Evolutionary conservation across 2,797 vertebrate species (phyloP).

Genomic region (Galaxias olidus): DNA sequence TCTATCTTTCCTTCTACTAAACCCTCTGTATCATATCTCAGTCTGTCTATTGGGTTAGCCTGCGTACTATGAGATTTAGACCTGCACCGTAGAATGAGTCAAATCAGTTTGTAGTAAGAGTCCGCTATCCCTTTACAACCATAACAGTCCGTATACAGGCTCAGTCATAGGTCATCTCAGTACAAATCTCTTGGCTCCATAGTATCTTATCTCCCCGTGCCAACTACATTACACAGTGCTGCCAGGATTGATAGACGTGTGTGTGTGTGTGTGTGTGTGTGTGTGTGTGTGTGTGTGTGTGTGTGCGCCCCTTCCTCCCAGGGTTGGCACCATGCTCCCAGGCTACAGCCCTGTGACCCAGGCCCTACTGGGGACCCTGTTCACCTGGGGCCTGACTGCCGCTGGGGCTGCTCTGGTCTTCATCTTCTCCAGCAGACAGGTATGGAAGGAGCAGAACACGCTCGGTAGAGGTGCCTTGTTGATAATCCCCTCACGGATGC

Average conservation of each 20-base stretch:
- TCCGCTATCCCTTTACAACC: too few species aligned
- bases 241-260: neutral
- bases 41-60: too few species aligned
- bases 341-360: slow-evolving; percentile 82
- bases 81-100: too few species aligned
- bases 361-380: slow-evolving; percentile 87
- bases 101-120: too few species aligned
- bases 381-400: slow-evolving; percentile 93
- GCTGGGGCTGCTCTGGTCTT: slow-evolving; percentile 91
- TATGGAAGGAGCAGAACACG: slow-evolving; percentile 44
- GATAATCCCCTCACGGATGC: too few species aligned
- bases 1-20: neutral
- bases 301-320: slow-evolving; percentile 6
- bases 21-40: too few species aligned
- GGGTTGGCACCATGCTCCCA: slow-evolving; percentile 81
- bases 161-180: too few species aligned
- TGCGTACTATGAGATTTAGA: too few species aligned
- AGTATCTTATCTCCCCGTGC: neutral
- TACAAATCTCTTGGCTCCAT: neutral
- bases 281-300: neutral
- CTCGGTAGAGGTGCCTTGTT: neutral
- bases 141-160: too few species aligned
- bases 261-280: neutral
- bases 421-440: slow-evolving; percentile 88
- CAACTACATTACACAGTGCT: neutral